Evolutionary conservation across 2,113 vertebrate genomes (phyloP), one percentile per base, ranked within the genome.

Genomic region (Nymphicus hollandicus): DNA sequence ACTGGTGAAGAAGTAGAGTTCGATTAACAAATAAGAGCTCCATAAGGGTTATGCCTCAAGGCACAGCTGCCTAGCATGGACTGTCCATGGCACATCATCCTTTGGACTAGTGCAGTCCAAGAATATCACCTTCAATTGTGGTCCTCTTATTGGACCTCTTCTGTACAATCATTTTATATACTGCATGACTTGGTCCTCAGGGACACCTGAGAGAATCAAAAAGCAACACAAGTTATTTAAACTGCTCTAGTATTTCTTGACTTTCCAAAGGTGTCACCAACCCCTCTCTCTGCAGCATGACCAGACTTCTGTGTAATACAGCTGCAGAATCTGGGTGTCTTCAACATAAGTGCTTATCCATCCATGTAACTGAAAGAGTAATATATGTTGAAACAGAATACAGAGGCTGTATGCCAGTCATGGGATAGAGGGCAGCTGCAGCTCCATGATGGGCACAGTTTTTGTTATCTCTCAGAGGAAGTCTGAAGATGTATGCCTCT

Each of bases 381-480:
- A 29, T 0, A 0, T 9, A 11, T 1, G 0, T 24, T 83, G 80
- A 33, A 81, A 28, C 1, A 46, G 64, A 28, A 16, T 46, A 17
- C 13, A 35, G 63, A 61, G n/a, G n/a, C n/a, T 66, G 25, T 7
- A 28, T 58, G 46, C 7, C 50, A 86, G 28, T 24, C 24, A 23
- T 13, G 37, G 24, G 4, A 22, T 1, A 27, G 20, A 17, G 14
- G 29, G 4, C n/a, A 31, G 13, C 56, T n/a, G 19, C 25, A 56
- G 24, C 28, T 47, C 50, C n/a, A 1, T 6, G 11, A 10, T 5
- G n/a, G 63, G 19, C 28, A 65, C 4, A 1, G 29, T 35, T 41
- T 53, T 56, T 50, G 14, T 39, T 18, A 12, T 4, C 28, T 19
- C 33, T 19, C 46, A 78, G 37, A 89, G 25, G n/a, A 74, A 58